Conservation (phyloP, 2,888 invertebrate species). For the Melanchra persicariae region DNA sequence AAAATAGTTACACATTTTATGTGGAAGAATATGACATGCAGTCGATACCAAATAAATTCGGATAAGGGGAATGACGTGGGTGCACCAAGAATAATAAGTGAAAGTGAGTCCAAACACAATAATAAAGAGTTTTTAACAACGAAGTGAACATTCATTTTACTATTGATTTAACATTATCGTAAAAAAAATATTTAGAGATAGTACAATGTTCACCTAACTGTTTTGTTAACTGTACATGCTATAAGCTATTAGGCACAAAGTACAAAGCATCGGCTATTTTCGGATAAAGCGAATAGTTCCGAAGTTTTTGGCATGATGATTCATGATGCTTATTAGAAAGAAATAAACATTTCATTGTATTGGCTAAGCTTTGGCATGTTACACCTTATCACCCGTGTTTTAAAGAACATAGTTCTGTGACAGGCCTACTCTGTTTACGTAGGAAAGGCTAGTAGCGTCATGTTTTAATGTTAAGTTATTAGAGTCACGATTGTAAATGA, state of each 20-base stretch:
- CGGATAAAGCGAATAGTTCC: conserved; percentile 33
- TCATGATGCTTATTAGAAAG: conserved; percentile 46
- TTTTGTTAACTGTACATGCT: conserved; percentile 27
- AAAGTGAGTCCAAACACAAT: too few species aligned
- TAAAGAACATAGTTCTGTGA: not conserved
- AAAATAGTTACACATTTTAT: too few species aligned
- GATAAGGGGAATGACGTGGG: too few species aligned
- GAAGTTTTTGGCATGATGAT: conserved; percentile 35
- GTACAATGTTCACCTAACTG: not conserved
- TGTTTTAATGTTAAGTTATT: conserved; percentile 11
- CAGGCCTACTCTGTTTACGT: not conserved
- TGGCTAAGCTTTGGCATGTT: not conserved
- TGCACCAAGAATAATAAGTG: too few species aligned
- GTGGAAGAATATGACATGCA: too few species aligned
- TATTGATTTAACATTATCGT: too few species aligned
- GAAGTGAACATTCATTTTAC: too few species aligned
- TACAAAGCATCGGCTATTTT: conserved; percentile 40
- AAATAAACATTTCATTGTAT: conserved; percentile 35
- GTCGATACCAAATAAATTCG: too few species aligned
- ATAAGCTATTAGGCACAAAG: conserved; percentile 25
- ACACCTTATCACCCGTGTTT: not conserved
- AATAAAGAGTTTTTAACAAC: too few species aligned
- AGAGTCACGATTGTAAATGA: conserved; percentile 1
- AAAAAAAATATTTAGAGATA: too few species aligned
- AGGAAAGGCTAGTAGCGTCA: not conserved